Conservation (phyloP, 2,888 invertebrate genomes). For the Amphipoea oculea region DNA sequence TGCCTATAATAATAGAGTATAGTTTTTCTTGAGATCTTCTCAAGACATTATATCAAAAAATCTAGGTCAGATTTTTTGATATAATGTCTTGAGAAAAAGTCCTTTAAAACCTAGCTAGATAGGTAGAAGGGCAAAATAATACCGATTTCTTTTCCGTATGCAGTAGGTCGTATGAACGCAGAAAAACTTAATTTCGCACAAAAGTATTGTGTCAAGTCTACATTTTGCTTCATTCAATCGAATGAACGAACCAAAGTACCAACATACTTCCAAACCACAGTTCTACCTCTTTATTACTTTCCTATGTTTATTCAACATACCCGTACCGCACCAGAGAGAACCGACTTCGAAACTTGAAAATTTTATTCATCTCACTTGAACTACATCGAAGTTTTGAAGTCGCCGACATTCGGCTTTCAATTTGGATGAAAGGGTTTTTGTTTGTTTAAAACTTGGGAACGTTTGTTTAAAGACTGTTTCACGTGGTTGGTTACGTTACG, state of each 20-base stretch:
- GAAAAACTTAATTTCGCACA: background rate
- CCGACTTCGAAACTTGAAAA: slow-evolving; percentile 58
- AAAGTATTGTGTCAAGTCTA: background rate
- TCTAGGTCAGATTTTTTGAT: background rate
- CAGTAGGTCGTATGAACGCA: too few species aligned
- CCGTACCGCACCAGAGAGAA: slow-evolving; percentile 20
- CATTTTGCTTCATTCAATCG: slow-evolving; percentile 5
- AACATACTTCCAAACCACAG: slow-evolving; percentile 22
- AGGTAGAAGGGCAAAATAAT: too few species aligned
- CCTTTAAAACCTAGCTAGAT: background rate
- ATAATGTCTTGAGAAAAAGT: background rate
- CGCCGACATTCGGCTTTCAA: slow-evolving; percentile 60
- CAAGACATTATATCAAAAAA: too few species aligned
- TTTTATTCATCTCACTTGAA: slow-evolving; percentile 67
- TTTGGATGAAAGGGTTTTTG: slow-evolving; percentile 63
- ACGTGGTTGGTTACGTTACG: slow-evolving; percentile 15
- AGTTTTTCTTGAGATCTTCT: too few species aligned
- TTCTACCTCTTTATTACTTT: slow-evolving; percentile 52
- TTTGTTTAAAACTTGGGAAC: slow-evolving; percentile 50
- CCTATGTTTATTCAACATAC: slow-evolving; percentile 51
- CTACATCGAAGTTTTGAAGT: slow-evolving; percentile 44
- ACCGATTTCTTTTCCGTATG: too few species aligned
- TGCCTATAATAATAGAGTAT: background rate
- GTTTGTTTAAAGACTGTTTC: slow-evolving; percentile 29
- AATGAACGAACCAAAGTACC: slow-evolving; percentile 24